A percentile compares a stretch with the other conserved stretches of the same genome.
These are phyloP conservation scores for Arctopsyche grandis DNA, from an alignment of 1,140 invertebrate species.

Conservation along the genomic window DNA sequence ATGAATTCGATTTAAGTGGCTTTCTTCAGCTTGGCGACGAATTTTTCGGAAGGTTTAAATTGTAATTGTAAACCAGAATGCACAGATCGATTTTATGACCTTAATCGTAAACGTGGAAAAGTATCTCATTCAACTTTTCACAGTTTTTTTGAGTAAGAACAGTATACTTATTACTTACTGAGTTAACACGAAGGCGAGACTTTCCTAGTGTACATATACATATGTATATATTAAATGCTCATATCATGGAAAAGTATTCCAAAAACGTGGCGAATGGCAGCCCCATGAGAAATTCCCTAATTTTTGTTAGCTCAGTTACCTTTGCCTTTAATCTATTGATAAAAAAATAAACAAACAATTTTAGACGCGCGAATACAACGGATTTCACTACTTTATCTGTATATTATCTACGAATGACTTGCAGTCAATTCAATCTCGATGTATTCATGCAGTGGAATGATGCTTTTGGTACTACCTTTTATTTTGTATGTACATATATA, in stretches of 20 bases:
- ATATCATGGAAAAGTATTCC: no score
- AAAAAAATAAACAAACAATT: background rate
- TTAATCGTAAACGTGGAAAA: background rate
- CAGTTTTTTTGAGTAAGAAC: background rate
- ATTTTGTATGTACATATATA: background rate
- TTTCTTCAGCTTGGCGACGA: background rate
- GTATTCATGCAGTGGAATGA: constrained; percentile 33
- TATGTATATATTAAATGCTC: no score
- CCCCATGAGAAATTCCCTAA: no score
- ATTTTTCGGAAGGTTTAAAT: constrained; percentile 4
- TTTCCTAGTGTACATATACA: no score
- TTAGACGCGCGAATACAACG: background rate
- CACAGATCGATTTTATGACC: constrained; percentile 6
- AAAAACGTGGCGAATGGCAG: no score
- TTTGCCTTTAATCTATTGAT: background rate
- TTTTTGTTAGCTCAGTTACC: no score
- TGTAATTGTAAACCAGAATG: constrained; percentile 27
- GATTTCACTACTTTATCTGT: constrained; percentile 10
- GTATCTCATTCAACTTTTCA: background rate
- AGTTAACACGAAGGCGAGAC: no score
- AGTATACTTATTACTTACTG: no score
- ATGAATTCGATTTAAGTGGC: background rate
- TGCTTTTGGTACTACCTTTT: background rate
- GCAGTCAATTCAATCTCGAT: background rate
- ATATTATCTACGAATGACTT: background rate